Percentiles rank a stretch among this genome's conserved stretches.
Conservation (phyloP, 2,888 invertebrate genomes). For the Podotricha telesiphe region DNA sequence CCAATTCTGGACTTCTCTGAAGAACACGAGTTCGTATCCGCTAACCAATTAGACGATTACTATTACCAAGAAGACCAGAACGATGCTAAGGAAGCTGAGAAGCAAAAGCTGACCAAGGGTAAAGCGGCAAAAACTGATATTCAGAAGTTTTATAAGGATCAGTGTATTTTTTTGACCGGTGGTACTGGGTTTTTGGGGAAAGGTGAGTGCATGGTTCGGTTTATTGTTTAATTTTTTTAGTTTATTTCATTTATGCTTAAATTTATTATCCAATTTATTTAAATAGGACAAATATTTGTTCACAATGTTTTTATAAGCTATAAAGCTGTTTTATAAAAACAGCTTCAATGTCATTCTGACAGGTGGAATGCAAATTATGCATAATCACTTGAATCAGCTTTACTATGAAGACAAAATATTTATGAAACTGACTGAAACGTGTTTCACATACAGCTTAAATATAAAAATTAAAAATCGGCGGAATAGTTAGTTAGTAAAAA, state of each 20-base stretch:
- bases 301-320: too few species aligned
- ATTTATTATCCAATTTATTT: not conserved
- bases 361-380: too few species aligned
- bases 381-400: too few species aligned
- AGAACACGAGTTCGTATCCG: constrained; percentile 81
- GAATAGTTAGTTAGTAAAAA: too few species aligned
- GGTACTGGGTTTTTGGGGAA: constrained; percentile 79
- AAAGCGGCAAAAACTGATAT: constrained; percentile 67
- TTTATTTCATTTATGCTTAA: not conserved
- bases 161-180: constrained; percentile 78
- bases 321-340: too few species aligned
- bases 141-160: constrained; percentile 70
- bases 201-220: constrained; percentile 60
- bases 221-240: not conserved
- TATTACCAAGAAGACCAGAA: constrained; percentile 76
- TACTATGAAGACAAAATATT: too few species aligned
- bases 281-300: too few species aligned
- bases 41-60: constrained; percentile 72
- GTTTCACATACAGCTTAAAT: too few species aligned
- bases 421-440: too few species aligned
- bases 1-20: constrained; percentile 77
- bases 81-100: constrained; percentile 76
- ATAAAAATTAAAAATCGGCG: too few species aligned
- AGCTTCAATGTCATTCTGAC: too few species aligned
- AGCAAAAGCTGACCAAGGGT: constrained; percentile 75